Evolutionary conservation across 2,113 vertebrate species (phyloP).

Genomic region (Sitta europaea): DNA sequence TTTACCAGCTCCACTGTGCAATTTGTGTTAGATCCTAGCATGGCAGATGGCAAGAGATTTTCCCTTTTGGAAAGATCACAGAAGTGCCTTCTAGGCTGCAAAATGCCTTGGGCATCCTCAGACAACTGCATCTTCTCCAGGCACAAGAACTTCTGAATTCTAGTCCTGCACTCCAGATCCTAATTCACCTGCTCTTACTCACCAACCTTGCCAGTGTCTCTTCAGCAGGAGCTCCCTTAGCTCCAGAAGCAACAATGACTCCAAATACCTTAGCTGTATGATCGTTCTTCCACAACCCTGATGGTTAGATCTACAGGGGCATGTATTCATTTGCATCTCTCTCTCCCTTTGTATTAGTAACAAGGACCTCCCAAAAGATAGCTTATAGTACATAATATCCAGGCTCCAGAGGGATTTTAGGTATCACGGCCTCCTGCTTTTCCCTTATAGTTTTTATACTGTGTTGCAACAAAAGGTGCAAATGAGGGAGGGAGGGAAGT

Average conservation of each 20-base stretch:
- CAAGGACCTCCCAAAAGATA: background rate
- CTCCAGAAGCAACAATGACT: background rate
- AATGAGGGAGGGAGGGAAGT: background rate
- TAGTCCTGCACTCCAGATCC: background rate
- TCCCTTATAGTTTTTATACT: background rate
- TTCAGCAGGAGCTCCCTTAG: constrained; percentile 27
- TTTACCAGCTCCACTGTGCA: background rate
- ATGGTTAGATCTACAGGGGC: background rate
- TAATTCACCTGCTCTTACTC: background rate
- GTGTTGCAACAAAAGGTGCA: constrained; percentile 4
- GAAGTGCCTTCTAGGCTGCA: constrained; percentile 28
- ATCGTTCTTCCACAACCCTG: background rate
- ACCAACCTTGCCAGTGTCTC: constrained; percentile 48
- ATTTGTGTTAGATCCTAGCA: background rate
- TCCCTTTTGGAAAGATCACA: constrained; percentile 26
- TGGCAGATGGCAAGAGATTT: background rate
- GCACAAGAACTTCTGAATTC: background rate
- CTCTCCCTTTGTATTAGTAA: constrained; percentile 1
- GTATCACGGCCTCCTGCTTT: background rate
- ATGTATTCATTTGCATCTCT: background rate
- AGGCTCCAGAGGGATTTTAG: background rate
- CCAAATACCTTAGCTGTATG: background rate
- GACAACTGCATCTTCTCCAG: background rate
- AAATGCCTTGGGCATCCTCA: constrained; percentile 15
- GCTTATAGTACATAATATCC: background rate